Evolutionary conservation across 2,888 invertebrate genomes (phyloP).

Genomic region (Leptinotarsa rubiginosa): DNA sequence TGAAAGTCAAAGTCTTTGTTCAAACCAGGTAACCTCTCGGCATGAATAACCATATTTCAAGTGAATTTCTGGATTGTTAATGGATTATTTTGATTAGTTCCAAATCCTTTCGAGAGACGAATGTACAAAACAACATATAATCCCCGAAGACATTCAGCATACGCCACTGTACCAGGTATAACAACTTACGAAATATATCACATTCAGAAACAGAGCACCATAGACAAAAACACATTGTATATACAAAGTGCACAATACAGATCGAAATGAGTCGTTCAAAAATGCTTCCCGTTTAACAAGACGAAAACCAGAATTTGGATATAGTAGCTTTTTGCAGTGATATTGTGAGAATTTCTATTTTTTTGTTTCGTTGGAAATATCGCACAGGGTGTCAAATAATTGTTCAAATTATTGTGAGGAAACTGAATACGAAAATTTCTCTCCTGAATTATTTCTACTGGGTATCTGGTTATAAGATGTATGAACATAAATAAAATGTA

Average conservation of each 20-base stretch:
- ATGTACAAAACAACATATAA: constrained; percentile 65
- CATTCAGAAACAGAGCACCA: constrained; percentile 28
- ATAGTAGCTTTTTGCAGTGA: too few species aligned
- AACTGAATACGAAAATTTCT: too few species aligned
- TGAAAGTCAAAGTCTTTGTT: not conserved
- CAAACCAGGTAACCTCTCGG: not conserved
- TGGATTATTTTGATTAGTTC: constrained; percentile 64
- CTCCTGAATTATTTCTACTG: too few species aligned
- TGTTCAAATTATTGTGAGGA: too few species aligned
- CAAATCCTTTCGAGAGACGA: constrained; percentile 67
- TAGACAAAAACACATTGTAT: constrained; percentile 33
- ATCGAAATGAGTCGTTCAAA: constrained; percentile 8
- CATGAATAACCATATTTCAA: constrained; percentile 3
- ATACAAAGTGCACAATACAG: constrained; percentile 29
- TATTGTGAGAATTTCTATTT: too few species aligned
- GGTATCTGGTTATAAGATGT: too few species aligned
- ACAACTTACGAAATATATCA: constrained; percentile 23
- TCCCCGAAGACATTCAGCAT: constrained; percentile 66
- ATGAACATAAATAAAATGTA: too few species aligned
- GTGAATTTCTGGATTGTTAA: constrained; percentile 46
- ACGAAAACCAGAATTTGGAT: too few species aligned
- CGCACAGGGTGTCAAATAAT: too few species aligned
- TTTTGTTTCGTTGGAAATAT: too few species aligned
- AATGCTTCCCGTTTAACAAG: not conserved
- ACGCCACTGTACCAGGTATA: constrained; percentile 65